Conservation (phyloP, 2,797 vertebrate species). For the Notamacropus eugenii region DNA sequence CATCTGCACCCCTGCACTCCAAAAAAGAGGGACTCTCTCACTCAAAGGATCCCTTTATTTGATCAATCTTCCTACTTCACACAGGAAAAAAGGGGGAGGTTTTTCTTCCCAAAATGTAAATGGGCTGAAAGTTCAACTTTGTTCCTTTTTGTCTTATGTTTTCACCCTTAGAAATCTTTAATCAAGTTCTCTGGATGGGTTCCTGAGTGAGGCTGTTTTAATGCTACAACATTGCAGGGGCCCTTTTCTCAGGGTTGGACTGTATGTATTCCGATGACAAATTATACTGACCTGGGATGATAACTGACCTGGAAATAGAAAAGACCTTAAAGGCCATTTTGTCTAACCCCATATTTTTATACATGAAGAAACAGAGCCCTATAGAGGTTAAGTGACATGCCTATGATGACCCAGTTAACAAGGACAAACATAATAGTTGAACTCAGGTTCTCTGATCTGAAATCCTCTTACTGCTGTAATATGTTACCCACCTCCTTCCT, state of each 20-base stretch:
- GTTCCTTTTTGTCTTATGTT: constrained; percentile 31
- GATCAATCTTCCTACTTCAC: not conserved
- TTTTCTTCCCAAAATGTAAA: not conserved
- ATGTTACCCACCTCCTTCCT: not conserved
- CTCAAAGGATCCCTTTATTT: not conserved
- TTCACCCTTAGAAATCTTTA: constrained; percentile 39
- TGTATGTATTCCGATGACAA: not conserved
- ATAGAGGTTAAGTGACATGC: not conserved
- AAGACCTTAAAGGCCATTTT: not conserved
- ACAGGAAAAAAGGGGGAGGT: not conserved
- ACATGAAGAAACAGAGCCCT: not conserved
- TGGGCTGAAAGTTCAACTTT: constrained; percentile 19
- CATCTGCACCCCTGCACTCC: not conserved
- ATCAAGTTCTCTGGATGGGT: constrained; percentile 44
- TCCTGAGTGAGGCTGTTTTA: constrained; percentile 39
- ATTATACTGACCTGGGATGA: not conserved
- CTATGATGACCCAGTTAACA: not conserved
- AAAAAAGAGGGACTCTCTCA: not conserved
- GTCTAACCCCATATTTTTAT: not conserved
- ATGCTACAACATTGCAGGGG: constrained; percentile 24
- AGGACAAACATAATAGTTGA: not conserved
- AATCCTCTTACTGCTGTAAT: not conserved
- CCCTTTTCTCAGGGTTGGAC: not conserved
- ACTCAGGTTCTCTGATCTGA: not conserved
- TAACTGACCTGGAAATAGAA: not conserved